Evolutionary conservation across 2,888 invertebrate genomes (phyloP), one percentile per base, ranked within the genome.

Genomic region (Nowickia ferox): DNA sequence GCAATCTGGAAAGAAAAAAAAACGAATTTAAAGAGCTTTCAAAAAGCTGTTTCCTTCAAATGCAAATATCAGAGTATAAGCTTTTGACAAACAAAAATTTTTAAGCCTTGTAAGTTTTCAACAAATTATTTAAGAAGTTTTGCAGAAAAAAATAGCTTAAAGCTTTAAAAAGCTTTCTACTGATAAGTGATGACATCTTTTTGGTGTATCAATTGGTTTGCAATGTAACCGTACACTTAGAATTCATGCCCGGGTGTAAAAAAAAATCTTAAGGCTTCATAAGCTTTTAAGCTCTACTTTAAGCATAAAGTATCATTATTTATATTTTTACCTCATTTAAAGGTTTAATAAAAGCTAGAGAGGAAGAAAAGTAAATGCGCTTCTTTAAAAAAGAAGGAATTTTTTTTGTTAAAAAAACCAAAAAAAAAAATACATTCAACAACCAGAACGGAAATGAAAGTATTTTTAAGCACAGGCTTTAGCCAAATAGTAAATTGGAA

Each of bases 401-500:
- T 22, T 38, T 69, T 44, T 48, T 15, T 66, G 17, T 17, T 57
- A 44, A n/a, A 42, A 42, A 66, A 51, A 42, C 10, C 48, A 66
- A 15, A 15, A 9, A 51, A 22, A 69, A 66, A 61, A 61, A 53
- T 8, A 63, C 46, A 59, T 55, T 15, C 9, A 72, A 57, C 69
- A 81, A 74, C 46, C 57, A 81, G 79, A 84, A 46, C 72, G 80
- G 80, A 81, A 77, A 80, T 72, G 76, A 83, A 86, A 86, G 82
- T 80, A 79, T 84, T 77, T 83, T 82, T 68, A 77, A 81, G 84
- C 77, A 77, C 77, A 78, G 87, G 83, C 84, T 87, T 87, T 84
- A 87, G 83, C 69, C 84, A 87, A 87, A 87, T 87, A 80, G 84
- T 87, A 87, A 87, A 88, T 87, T 87, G 87, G 87, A 86, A 86